Conservation (phyloP, 2,888 invertebrate species). For the Drosophila setosimentum region DNA sequence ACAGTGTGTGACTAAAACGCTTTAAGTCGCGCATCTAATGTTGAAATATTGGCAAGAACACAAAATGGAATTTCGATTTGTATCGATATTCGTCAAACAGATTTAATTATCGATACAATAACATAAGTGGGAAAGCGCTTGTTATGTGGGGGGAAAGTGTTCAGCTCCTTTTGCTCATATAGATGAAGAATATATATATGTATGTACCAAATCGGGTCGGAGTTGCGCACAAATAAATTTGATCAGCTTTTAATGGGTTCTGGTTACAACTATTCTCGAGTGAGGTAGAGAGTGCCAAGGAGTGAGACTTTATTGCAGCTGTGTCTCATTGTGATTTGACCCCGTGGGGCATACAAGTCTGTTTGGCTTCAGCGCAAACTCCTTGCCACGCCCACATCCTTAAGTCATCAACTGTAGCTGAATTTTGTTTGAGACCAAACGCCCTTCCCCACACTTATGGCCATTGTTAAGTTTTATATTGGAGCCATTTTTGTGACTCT, state of each 20-base stretch:
- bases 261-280: background rate
- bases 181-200: background rate
- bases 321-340: constrained; percentile 8
- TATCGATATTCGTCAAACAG: background rate
- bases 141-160: background rate
- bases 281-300: background rate
- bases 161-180: background rate
- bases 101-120: background rate
- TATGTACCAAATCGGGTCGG: background rate
- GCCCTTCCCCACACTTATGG: constrained; percentile 36
- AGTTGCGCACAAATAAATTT: background rate
- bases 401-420: background rate
- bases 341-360: background rate
- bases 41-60: background rate
- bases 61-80: background rate
- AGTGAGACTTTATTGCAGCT: constrained; percentile 1
- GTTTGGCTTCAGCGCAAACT: constrained; percentile 3
- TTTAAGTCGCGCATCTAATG: constrained; percentile 13
- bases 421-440: constrained; percentile 2
- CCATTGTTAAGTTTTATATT: constrained; percentile 78
- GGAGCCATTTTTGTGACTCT: constrained; percentile 76
- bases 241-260: background rate
- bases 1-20: constrained; percentile 54
- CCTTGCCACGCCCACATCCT: constrained; percentile 27
- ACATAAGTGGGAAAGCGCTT: background rate